Percentiles rank a stretch among this genome's conserved stretches.
Conservation (phyloP, 2,797 vertebrate species). For the Champsocephalus gunnari region DNA sequence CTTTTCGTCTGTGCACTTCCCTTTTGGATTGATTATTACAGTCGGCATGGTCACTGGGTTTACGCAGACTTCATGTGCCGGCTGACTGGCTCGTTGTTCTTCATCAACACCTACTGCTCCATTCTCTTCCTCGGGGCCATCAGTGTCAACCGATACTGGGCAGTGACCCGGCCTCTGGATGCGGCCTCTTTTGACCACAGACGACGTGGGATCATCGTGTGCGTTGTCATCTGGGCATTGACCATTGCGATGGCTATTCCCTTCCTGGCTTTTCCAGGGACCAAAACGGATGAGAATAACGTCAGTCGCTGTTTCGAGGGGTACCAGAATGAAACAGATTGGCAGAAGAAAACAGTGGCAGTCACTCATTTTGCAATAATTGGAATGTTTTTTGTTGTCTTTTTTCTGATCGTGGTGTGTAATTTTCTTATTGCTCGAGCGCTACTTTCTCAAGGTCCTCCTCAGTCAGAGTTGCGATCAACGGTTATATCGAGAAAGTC, state of each 20-base stretch:
- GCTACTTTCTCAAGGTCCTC: conserved; percentile 76
- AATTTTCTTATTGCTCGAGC: conserved; percentile 90
- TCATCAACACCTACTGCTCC: conserved; percentile 94
- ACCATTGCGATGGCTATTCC: conserved; percentile 77
- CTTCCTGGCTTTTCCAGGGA: conserved; percentile 58
- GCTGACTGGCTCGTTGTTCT: conserved; percentile 90
- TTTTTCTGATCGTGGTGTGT: conserved; percentile 88
- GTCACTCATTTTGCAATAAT: conserved; percentile 86
- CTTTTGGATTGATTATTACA: conserved; percentile 92
- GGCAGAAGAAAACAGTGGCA: conserved; percentile 48
- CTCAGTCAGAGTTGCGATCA: conserved; percentile 37
- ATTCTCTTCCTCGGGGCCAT: conserved; percentile 93
- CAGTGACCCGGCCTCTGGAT: conserved; percentile 89
- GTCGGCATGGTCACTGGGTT: conserved; percentile 86
- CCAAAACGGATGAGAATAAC: neutral
- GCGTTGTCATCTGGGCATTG: conserved; percentile 86
- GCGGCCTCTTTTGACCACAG: conserved; percentile 88
- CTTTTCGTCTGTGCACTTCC: conserved; percentile 91
- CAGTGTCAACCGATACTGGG: conserved; percentile 95
- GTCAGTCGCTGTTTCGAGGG: conserved; percentile 89
- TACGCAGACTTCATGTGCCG: conserved; percentile 84
- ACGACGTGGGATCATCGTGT: conserved; percentile 85
- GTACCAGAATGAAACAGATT: conserved; percentile 59
- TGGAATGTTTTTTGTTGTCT: conserved; percentile 86
- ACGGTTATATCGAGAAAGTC: conserved; percentile 27